Evolutionary conservation across 1,140 invertebrate species (phyloP).

Genomic region (Spodoptera frugiperda): DNA sequence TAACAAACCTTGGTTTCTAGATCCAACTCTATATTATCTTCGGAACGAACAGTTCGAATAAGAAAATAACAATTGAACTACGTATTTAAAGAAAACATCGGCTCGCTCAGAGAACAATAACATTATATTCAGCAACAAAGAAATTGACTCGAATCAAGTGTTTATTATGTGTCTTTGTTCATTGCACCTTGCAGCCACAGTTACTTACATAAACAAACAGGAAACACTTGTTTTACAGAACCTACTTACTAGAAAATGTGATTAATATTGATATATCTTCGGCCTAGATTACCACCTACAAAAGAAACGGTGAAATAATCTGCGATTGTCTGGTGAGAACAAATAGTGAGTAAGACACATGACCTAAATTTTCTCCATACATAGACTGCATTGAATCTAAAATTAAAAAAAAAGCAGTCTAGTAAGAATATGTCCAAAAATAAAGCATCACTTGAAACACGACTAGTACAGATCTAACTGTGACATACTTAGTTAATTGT

Average conservation of each 20-base stretch:
- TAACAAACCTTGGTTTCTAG: conserved; percentile 20
- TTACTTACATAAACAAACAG: conserved; percentile 54
- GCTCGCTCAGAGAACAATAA: conserved; percentile 35
- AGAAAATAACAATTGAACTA: conserved; percentile 38
- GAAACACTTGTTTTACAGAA: conserved; percentile 45
- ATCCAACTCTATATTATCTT: conserved; percentile 8
- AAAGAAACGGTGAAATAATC: no score
- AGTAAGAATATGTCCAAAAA: neutral
- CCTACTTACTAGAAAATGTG: conserved; percentile 21
- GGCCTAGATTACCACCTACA: no score
- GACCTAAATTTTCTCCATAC: no score
- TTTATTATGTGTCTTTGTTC: conserved; percentile 52
- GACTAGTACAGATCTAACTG: no score
- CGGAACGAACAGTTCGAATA: conserved; percentile 13
- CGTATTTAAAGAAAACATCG: conserved; percentile 40
- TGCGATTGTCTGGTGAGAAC: no score
- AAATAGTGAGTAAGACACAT: no score
- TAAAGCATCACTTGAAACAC: no score
- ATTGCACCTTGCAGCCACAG: conserved; percentile 47
- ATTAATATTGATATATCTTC: conserved; percentile 23
- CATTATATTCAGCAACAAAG: conserved; percentile 44
- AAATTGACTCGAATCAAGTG: conserved; percentile 35
- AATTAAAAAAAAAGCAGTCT: neutral
- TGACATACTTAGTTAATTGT: no score
- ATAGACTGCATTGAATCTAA: neutral